These are phyloP conservation scores for Amia ocellicauda DNA, from an alignment of 2,113 vertebrate species.

Conservation along the genomic window DNA sequence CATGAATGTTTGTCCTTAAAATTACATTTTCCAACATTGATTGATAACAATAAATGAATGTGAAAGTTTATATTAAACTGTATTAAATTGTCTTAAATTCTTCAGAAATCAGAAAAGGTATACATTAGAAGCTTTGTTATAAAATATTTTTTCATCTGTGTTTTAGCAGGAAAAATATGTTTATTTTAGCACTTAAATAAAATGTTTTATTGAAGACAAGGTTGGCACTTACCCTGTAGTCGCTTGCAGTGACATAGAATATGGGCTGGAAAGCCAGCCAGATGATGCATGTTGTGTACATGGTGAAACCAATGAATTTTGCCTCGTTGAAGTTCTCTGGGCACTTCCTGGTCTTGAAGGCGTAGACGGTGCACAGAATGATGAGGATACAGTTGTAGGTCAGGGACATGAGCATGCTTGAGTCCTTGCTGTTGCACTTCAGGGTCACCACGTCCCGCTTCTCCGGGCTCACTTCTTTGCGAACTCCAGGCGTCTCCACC, in stretches of 20 bases:
- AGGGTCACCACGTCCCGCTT: constrained; percentile 88
- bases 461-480: constrained; percentile 88
- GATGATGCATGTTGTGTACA: constrained; percentile 99
- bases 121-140: too few species aligned
- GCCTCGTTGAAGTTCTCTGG: constrained; percentile 98
- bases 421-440: constrained; percentile 91
- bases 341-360: constrained; percentile 98
- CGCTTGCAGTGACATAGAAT: constrained; percentile 97
- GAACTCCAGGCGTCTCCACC: constrained; percentile 85
- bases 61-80: too few species aligned
- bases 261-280: constrained; percentile 98
- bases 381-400: constrained; percentile 96
- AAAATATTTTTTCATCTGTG: too few species aligned
- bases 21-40: too few species aligned
- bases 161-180: too few species aligned
- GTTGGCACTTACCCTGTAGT: constrained; percentile 85
- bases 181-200: too few species aligned
- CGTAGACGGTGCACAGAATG: constrained; percentile 93
- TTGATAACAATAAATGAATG: too few species aligned
- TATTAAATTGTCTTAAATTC: too few species aligned
- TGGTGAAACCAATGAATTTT: constrained; percentile 98
- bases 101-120: too few species aligned
- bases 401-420: constrained; percentile 92
- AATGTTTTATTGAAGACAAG: too few species aligned
- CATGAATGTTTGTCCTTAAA: too few species aligned